Base-by-base conservation (phyloP, 2,797 vertebrate species). In the Momotus momota region DNA sequence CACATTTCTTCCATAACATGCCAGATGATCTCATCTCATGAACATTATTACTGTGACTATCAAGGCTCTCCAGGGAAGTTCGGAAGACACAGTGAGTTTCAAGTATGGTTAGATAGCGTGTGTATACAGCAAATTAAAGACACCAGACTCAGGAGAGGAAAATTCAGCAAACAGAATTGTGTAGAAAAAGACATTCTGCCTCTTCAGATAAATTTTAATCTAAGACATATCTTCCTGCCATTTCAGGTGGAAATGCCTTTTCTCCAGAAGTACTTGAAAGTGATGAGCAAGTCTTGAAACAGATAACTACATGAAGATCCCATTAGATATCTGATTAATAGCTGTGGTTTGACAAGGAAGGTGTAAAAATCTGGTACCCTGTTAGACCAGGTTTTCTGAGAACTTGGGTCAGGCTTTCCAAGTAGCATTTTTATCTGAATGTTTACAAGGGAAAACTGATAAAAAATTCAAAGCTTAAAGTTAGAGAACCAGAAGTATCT, bases 11-110 rank as follows among this genome's bases (percentile, higher is more conserved):
- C 65, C 54, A 13, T 74, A 91, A 81, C 79, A 93, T 82, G 85
- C 57, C 83, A 87, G n/a, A 66, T 94, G 95, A 96, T 83, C 81
- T 97, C 91, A 94, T 77, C 55, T 89, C 46, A 60, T 88, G 58
- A 77, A 65, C 77, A 35, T 91, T 94, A 46, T 82, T 92, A 62
- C 10, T 70, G 49, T 78, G 87, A 88, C 74, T 65, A 82, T 72
- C 35, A 27, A 1, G 3, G 21, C 46, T 89, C 72, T 86, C 51
- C 16, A 41, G 74, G 69, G 93, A 94, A 62, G 41, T 41, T 92
- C 43, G 88, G 78, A 91, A 93, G 69, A 62, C 73, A 86, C 38
- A 46, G 29, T 41, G 78, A 74, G 27, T 45, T 88, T 93, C 82
- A 90, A 58, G 48, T 81, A 58, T 16, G 20, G 64, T 79, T 83